Evolutionary conservation across 2,888 invertebrate species (phyloP), one percentile per base, ranked within the genome.

Genomic region (Cenopis cana): DNA sequence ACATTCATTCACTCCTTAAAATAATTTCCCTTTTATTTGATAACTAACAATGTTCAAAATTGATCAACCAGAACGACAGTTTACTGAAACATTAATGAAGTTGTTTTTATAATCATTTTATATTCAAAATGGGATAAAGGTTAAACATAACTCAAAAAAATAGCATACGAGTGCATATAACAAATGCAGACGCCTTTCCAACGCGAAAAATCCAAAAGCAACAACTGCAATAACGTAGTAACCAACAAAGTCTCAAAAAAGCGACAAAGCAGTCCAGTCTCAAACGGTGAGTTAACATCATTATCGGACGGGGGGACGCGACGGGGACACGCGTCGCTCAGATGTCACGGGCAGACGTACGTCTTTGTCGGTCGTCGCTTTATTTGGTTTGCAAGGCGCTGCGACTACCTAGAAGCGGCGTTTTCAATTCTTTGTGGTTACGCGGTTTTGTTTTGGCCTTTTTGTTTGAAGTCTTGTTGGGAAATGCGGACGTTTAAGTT

Each of bases 281-380:
- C 89, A 88, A 88, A 89, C 89, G 87, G 88, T 86, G 89, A 91
- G 91, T 91, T 91, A 91, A 92, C 91, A 92, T 91, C 91, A 92
- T 92, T 92, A 92, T 91, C 90, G 74, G 78, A 78, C 75, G 74
- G 81, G 75, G 73, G 74, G 73, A 69, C 72, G 85, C n/a, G n/a
- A n/a, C n/a, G 88, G 89, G 86, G 91, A 90, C 92, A 90, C 89
- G 89, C 90, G 91, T 91, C 92, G 90, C 92, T 92, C 92, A 92
- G 89, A 90, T 90, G 93, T 93, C 93, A 89, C 89, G 84, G 85
- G 79, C 92, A 93, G 92, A 92, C 91, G 90, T 90, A 92, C 93
- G 92, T 93, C 93, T 93, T 92, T 92, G 92, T 92, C 90, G 89
- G 85, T 86, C 90, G 88, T 81, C 89, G 91, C 89, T 91, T 91